Evolutionary conservation across 2,797 vertebrate species (phyloP).

Genomic region (Pelochelys cantorii): DNA sequence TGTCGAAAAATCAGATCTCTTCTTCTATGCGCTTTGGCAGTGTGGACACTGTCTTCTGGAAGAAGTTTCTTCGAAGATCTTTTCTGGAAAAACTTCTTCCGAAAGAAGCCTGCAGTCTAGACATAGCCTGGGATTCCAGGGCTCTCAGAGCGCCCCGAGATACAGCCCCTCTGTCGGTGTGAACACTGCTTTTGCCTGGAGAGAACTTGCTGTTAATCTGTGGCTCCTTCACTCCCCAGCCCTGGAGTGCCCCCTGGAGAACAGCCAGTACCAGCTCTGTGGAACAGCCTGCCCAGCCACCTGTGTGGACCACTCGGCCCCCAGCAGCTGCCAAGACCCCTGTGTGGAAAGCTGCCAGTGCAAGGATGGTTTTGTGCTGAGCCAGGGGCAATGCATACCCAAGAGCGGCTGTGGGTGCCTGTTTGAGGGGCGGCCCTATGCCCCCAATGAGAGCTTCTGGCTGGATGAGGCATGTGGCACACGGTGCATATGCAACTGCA

Average conservation of each 20-base stretch:
- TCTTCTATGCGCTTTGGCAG: too few relatives aligned
- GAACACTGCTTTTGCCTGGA: neutral
- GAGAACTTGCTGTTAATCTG: neutral
- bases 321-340: conserved; percentile 58
- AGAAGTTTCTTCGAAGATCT: too few relatives aligned
- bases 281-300: conserved; percentile 56
- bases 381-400: conserved; percentile 70
- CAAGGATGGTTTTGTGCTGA: conserved; percentile 76
- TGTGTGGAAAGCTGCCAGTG: conserved; percentile 79
- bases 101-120: too few relatives aligned
- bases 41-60: too few relatives aligned
- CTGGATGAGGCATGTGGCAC: too few relatives aligned
- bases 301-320: conserved; percentile 16
- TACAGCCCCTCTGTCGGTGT: neutral
- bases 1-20: too few relatives aligned
- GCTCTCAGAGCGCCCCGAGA: neutral
- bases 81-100: too few relatives aligned
- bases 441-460: neutral
- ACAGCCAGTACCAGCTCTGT: conserved; percentile 57
- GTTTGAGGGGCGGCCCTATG: conserved; percentile 43
- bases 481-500: neutral
- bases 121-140: neutral
- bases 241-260: neutral
- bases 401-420: neutral
- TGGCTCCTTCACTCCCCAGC: conserved; percentile 50